Evolutionary conservation across 2,113 vertebrate species (phyloP).

Genomic region (Phrynosoma blainvillii): DNA sequence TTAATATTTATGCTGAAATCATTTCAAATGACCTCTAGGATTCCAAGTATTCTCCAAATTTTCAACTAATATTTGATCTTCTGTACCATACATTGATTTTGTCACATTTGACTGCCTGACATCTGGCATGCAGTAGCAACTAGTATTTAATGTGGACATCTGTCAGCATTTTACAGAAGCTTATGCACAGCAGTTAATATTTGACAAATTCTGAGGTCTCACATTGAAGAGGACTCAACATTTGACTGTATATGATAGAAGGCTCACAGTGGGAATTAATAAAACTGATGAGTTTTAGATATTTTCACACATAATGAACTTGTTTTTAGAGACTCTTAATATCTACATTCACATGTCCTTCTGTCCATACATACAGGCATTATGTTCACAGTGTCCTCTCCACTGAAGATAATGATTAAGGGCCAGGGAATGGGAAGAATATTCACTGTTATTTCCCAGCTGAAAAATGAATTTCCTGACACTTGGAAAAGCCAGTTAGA

Average conservation of each 20-base stretch:
- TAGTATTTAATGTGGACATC: neutral
- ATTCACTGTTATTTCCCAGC: neutral
- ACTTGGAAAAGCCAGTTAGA: neutral
- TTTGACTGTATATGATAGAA: neutral
- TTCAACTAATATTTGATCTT: neutral
- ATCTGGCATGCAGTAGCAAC: neutral
- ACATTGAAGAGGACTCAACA: neutral
- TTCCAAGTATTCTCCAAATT: neutral
- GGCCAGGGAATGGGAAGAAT: neutral
- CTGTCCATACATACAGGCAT: neutral
- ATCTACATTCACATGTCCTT: neutral
- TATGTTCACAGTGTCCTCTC: neutral
- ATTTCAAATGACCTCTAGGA: neutral
- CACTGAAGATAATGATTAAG: neutral
- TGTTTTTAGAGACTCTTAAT: neutral
- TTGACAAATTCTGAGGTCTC: too few relatives aligned
- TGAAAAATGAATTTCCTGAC: neutral
- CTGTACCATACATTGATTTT: neutral
- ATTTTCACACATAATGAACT: neutral
- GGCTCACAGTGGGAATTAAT: neutral
- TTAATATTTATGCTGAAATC: too few relatives aligned
- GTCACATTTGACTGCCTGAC: neutral
- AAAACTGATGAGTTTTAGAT: neutral
- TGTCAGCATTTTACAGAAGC: neutral
- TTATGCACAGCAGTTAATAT: too few relatives aligned